These are phyloP conservation scores for Setipinna tenuifilis DNA, from an alignment of 2,797 vertebrate genomes.

Conservation along the genomic window DNA sequence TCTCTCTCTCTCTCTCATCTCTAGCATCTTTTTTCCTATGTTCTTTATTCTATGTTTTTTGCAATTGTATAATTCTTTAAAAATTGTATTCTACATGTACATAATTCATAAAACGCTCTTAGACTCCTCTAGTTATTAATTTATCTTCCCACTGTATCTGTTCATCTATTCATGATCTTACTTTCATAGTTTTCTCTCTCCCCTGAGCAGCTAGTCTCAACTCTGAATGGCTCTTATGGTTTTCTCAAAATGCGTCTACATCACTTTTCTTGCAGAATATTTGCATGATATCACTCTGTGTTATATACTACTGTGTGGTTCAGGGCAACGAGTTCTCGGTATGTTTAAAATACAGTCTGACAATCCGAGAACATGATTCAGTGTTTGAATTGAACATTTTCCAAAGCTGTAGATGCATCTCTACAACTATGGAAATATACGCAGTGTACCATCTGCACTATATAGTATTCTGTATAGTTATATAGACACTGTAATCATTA, in stretches of 20 bases:
- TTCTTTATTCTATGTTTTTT: not conserved
- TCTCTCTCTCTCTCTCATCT: not conserved
- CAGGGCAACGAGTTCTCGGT: not conserved
- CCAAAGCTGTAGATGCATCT: not conserved
- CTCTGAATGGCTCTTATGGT: constrained; percentile 10
- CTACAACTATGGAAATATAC: too few relatives aligned
- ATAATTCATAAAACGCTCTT: constrained; percentile 30
- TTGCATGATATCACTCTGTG: not conserved
- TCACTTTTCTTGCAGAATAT: constrained; percentile 13
- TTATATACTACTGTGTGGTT: not conserved
- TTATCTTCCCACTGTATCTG: constrained; percentile 16
- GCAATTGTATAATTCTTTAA: constrained; percentile 17
- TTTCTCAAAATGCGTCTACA: constrained; percentile 5
- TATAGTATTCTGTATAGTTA: not conserved
- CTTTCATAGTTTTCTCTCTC: not conserved
- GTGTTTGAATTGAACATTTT: constrained; percentile 7
- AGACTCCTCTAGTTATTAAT: constrained; percentile 29
- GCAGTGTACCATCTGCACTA: too few relatives aligned
- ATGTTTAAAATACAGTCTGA: not conserved
- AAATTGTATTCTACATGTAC: constrained; percentile 7
- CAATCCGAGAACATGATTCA: not conserved
- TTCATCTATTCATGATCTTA: constrained; percentile 24
- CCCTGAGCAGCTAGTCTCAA: not conserved
- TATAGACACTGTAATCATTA: not conserved
- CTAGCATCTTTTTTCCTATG: not conserved